Evolutionary conservation across 2,888 invertebrate species (phyloP), one percentile per base, ranked within the genome.

Genomic region (Tortrix viridana): DNA sequence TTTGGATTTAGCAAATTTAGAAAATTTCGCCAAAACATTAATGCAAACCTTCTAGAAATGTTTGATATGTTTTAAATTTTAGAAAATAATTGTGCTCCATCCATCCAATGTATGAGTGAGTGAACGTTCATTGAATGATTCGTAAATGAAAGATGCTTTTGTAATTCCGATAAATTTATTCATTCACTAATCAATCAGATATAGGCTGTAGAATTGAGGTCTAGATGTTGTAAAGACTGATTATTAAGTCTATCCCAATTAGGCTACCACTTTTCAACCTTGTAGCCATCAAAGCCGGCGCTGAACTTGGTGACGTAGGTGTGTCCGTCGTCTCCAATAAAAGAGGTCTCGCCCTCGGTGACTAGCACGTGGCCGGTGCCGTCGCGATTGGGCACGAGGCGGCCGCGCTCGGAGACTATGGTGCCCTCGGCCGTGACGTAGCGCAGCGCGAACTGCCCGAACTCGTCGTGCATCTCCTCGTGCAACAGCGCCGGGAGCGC

Each of bases 361-460:
- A 75, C 70, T 53, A 84, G 74, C 0, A 81, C 80, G 9, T 68
- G 66, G 20, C 70, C 79, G 16, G 19, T 63, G 6, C 81, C 77
- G 18, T 77, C 74, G n/a, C 74, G 62, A 20, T 69, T 73, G 6
- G 76, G 79, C 14, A 82, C 72, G 12, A 84, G 74, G 5, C 67
- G 71, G 12, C 82, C 84, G 9, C 74, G 73, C 66, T 83, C 80
- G 0, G 67, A 67, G 5, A 83, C 79, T 1, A 79, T 67, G 20
- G 76, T 83, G 7, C 83, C 83, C 59, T 84, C 82, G 41, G 81
- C 82, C 3, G 83, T 83, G 41, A 80, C 75, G 69, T 82, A 85
- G 20, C 79, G 76, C 3, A 84, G 71, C 1, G 75, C 69, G 64
- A 77, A 84, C 66, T 84, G 83, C 0, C 82, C 81, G 19, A 70